Conservation (phyloP, 2,888 invertebrate genomes). For the Meloe dianella region DNA sequence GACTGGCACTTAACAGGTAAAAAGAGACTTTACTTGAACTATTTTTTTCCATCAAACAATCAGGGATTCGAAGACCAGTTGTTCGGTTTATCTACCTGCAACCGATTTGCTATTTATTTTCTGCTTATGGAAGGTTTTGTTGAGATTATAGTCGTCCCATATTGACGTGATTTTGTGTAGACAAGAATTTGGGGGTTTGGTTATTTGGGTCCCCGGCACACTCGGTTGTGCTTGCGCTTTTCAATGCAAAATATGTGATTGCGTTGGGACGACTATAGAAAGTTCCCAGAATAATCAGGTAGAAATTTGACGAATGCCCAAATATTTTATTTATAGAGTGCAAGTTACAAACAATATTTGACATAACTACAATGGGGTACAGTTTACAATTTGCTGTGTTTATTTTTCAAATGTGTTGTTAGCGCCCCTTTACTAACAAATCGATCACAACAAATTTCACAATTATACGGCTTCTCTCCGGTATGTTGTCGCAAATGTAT, state of each 20-base stretch:
- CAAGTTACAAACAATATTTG: too few relatives aligned
- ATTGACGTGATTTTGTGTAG: too few relatives aligned
- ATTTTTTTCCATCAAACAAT: neutral
- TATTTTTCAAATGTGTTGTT: constrained; percentile 43
- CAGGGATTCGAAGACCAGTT: neutral
- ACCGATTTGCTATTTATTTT: too few relatives aligned
- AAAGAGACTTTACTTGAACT: neutral
- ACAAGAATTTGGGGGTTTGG: too few relatives aligned
- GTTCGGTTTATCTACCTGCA: neutral
- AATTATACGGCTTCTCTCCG: constrained; percentile 49
- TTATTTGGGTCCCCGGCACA: too few relatives aligned
- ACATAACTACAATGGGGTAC: too few relatives aligned
- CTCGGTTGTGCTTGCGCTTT: too few relatives aligned
- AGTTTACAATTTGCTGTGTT: constrained; percentile 30
- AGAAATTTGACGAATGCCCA: neutral
- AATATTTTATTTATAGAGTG: neutral
- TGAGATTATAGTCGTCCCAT: neutral
- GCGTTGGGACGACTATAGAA: neutral
- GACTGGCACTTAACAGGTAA: neutral
- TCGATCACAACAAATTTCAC: constrained; percentile 45
- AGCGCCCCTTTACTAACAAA: constrained; percentile 50
- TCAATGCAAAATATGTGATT: too few relatives aligned
- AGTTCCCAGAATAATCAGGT: neutral
- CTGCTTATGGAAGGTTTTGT: too few relatives aligned
- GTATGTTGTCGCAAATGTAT: constrained; percentile 56